These are phyloP conservation scores for Odontamblyopus rebecca DNA, from an alignment of 2,797 vertebrate species.

Conservation along the genomic window DNA sequence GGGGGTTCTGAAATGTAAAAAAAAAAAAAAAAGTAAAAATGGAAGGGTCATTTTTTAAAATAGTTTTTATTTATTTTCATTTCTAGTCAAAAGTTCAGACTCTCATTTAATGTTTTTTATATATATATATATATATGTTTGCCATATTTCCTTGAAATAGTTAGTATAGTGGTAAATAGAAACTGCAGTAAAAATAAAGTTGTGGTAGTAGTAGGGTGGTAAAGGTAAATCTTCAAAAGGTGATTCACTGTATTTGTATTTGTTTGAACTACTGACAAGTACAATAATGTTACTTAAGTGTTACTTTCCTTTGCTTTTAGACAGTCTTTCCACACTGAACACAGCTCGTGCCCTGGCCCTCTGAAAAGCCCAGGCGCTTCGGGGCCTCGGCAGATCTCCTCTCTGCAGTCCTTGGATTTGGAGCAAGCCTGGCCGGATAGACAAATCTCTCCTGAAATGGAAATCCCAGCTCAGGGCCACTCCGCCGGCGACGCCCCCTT, in stretches of 20 bases:
- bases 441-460: constrained; percentile 60
- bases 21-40: too few species aligned
- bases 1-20: too few species aligned
- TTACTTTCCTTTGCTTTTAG: constrained; percentile 15
- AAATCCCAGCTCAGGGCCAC: constrained; percentile 65
- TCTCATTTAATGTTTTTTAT: too few species aligned
- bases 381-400: constrained; percentile 34
- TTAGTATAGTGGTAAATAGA: background rate
- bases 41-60: too few species aligned
- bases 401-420: constrained; percentile 31
- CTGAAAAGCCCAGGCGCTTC: constrained; percentile 16
- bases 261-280: too few species aligned
- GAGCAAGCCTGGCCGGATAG: constrained; percentile 23
- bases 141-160: background rate
- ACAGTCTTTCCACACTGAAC: constrained; percentile 18
- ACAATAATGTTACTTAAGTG: too few species aligned
- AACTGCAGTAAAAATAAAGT: background rate
- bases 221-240: background rate
- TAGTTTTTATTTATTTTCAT: too few species aligned
- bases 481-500: constrained; percentile 79
- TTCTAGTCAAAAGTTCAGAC: too few species aligned
- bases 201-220: background rate
- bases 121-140: too few species aligned
- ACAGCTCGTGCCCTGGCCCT: constrained; percentile 19
- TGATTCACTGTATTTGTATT: too few species aligned